Conservation (phyloP, 2,888 invertebrate genomes). For the Trichopoda pennipes region DNA sequence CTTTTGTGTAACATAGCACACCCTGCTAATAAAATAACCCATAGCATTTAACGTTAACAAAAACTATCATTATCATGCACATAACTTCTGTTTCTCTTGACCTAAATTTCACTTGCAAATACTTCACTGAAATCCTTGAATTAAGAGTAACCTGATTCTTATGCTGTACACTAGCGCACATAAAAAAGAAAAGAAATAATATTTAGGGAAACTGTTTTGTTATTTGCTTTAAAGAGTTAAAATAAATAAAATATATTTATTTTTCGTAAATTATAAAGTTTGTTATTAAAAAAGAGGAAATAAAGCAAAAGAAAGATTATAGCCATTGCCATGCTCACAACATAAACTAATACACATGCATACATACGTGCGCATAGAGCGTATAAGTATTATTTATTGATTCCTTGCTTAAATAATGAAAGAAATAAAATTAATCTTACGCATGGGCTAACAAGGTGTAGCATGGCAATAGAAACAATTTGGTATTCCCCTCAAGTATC, state of each 20-base stretch:
- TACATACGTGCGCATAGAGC: neutral
- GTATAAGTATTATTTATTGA: constrained; percentile 40
- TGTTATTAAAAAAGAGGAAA: neutral
- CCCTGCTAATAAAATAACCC: constrained; percentile 5
- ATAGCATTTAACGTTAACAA: constrained; percentile 34
- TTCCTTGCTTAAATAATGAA: neutral
- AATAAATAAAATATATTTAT: constrained; percentile 28
- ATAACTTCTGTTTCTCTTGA: constrained; percentile 51
- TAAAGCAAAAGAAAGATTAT: neutral
- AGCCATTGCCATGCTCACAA: neutral
- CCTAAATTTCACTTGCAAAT: constrained; percentile 57
- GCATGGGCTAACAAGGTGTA: no score
- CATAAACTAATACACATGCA: neutral
- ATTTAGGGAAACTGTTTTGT: neutral
- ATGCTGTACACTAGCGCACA: constrained; percentile 31
- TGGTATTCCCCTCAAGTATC: no score
- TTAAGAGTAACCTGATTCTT: constrained; percentile 40
- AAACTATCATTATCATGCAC: constrained; percentile 26
- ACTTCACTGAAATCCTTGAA: constrained; percentile 42
- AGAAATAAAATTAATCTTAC: constrained; percentile 26
- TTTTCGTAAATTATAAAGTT: constrained; percentile 4
- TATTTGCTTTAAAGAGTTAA: constrained; percentile 48
- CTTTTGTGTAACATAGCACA: constrained; percentile 8
- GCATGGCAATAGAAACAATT: no score
- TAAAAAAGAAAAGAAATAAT: neutral